These are phyloP conservation scores for Cantharis rustica DNA, from an alignment of 2,888 invertebrate genomes.

Conservation along the genomic window DNA sequence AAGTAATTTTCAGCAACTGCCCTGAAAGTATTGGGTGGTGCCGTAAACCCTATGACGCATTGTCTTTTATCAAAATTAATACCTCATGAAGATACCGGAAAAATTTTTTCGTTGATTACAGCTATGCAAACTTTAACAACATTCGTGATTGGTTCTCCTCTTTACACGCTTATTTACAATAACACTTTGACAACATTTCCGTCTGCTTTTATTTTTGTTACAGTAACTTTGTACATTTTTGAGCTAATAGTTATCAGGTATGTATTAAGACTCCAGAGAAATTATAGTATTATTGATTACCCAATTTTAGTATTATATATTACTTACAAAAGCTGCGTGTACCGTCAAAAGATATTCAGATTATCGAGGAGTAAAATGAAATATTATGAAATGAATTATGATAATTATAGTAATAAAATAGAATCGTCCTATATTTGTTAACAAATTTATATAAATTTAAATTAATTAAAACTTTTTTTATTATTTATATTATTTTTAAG, in stretches of 20 bases:
- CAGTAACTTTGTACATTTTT: constrained; percentile 56
- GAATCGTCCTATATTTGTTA: neutral
- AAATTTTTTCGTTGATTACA: constrained; percentile 70
- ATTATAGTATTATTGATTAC: neutral
- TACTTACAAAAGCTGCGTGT: neutral
- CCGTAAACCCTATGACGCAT: constrained; percentile 63
- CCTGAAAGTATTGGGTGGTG: constrained; percentile 59
- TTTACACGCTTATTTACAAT: constrained; percentile 69
- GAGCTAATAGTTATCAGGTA: constrained; percentile 60
- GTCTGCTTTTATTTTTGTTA: constrained; percentile 64
- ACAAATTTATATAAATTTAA: neutral
- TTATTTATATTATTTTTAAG: too few species aligned
- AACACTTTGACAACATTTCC: constrained; percentile 62
- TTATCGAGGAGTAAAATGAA: neutral
- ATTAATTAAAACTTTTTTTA: too few species aligned
- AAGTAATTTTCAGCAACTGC: constrained; percentile 52
- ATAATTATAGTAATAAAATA: neutral
- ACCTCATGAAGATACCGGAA: constrained; percentile 63
- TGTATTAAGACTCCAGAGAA: constrained; percentile 44
- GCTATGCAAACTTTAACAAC: constrained; percentile 68
- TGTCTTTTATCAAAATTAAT: constrained; percentile 66
- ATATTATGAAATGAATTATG: too few species aligned
- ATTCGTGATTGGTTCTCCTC: constrained; percentile 61
- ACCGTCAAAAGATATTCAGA: neutral
- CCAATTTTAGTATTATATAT: neutral